phyloP scores from a whole-genome alignment of 2,888 invertebrate genomes.

The Eulithis testata region DNA sequence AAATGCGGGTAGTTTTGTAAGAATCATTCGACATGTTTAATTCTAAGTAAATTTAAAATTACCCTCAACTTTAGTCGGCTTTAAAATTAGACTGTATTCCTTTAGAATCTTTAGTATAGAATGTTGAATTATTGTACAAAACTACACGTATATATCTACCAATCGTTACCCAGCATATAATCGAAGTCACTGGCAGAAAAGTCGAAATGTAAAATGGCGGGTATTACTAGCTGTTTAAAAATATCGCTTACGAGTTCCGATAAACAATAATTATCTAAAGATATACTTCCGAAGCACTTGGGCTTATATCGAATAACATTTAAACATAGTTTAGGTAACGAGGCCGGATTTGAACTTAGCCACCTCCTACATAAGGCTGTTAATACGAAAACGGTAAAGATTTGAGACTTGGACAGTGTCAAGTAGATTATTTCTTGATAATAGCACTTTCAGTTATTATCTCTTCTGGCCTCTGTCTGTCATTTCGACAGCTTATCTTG shows the following conservation, averaged over 20 bases:
- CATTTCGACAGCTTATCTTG: not conserved
- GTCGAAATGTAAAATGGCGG: constrained; percentile 6
- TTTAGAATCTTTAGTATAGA: constrained; percentile 39
- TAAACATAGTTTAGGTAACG: constrained; percentile 53
- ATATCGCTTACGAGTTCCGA: constrained; percentile 21
- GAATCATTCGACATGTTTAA: constrained; percentile 19
- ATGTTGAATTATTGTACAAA: constrained; percentile 32
- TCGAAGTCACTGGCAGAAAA: constrained; percentile 6
- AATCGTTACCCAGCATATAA: not conserved
- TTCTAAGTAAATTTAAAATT: constrained; percentile 30
- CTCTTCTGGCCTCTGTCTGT: too few relatives aligned
- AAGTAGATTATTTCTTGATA: not conserved
- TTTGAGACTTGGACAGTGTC: not conserved
- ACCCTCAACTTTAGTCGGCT: constrained; percentile 36
- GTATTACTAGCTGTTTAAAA: constrained; percentile 12
- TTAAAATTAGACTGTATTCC: constrained; percentile 37
- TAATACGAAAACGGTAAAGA: constrained; percentile 8
- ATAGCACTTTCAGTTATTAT: not conserved
- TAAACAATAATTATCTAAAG: constrained; percentile 25
- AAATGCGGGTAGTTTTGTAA: constrained; percentile 19
- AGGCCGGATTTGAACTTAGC: constrained; percentile 42
- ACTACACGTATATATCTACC: constrained; percentile 24
- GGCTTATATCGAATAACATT: constrained; percentile 58
- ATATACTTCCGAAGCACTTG: constrained; percentile 59
- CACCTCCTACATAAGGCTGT: not conserved